Evolutionary conservation across 2,888 invertebrate species (phyloP), one percentile per base, ranked within the genome.

Genomic region (Steromphala cineraria): DNA sequence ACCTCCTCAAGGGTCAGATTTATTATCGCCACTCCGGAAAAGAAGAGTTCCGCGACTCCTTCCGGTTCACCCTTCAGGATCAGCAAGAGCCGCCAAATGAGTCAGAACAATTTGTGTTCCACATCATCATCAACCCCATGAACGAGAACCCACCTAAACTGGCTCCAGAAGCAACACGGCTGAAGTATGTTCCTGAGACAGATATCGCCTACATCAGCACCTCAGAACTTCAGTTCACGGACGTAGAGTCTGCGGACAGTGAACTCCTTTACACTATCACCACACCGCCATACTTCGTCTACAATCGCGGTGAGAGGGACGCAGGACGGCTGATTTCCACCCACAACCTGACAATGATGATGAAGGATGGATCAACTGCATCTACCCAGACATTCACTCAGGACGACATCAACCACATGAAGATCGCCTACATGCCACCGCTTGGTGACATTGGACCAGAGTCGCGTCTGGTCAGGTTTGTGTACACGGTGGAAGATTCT

Each of bases 361-460:
- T 80, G 52, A 92, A 92, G 80, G 87, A 87, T 53, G 82, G 83
- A 0, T 80, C 82, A 19, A 83, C 90, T 17, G 90, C 91, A 15
- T 80, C 88, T 21, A 85, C 92, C 28, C 76, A 82, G n/a, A 87
- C 87, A 1, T 93, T 93, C 82, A 92, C 90, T 19, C 93, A 93
- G 86, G 88, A 89, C 46, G 91, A 93, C 82, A 89, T 93, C 24
- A 92, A 92, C 84, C 89, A 92, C 81, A 86, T 89, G 81, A 92
- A 92, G 88, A 90, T 93, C 4, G 93, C 90, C 17, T 93, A 93
- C 84, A 89, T 93, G 85, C 93, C 93, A 0, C 93, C 93, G 0
- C 56, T 85, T 55, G 83, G 85, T 19, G 93, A 93, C 80, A 92
- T 93, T 13, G 93, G 93, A 5, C 90, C 92, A 0, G 89, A 90